Evolutionary conservation across 2,797 vertebrate genomes (phyloP).

Genomic region (Mus spretus): DNA sequence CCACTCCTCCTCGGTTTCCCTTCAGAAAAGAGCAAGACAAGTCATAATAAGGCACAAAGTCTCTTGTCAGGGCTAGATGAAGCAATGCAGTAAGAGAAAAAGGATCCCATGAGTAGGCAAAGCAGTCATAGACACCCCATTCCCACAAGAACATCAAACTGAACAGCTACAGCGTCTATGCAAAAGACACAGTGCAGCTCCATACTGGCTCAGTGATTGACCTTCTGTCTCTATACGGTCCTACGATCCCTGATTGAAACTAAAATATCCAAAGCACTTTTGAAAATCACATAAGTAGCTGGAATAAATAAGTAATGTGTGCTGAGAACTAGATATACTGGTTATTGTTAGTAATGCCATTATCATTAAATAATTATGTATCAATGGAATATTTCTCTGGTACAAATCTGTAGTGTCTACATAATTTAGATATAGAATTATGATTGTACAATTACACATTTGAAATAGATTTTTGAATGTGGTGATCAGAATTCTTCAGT

Average conservation of each 20-base stretch:
- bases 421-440: neutral
- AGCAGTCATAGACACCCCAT: neutral
- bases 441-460: neutral
- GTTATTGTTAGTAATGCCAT: neutral
- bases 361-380: neutral
- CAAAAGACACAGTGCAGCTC: neutral
- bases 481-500: neutral
- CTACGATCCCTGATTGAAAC: neutral
- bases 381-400: neutral
- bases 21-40: neutral
- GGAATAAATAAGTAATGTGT: neutral
- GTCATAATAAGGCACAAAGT: neutral
- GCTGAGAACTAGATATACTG: neutral
- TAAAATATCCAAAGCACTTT: neutral
- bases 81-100: neutral
- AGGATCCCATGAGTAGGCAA: neutral
- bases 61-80: neutral
- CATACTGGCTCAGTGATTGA: no score
- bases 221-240: neutral
- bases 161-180: neutral
- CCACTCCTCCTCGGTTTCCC: neutral
- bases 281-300: neutral
- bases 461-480: neutral
- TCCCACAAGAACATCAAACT: neutral
- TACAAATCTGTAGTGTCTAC: neutral